A percentile compares a stretch with the other conserved stretches of the same genome.
phyloP scores from a whole-genome alignment of 2,113 vertebrate species.

The Pluvialis apricaria region DNA sequence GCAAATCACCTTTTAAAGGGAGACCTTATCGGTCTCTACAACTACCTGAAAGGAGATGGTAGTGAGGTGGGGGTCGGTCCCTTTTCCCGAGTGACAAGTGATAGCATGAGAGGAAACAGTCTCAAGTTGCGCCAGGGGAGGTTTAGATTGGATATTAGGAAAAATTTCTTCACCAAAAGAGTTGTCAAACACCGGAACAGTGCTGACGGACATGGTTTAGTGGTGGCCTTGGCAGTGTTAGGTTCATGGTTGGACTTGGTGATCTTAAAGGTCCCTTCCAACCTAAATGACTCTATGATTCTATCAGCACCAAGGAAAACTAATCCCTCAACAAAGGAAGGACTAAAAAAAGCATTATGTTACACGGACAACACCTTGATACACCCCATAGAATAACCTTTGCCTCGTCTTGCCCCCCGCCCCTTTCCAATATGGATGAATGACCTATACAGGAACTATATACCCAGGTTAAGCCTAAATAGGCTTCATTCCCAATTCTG shows the following conservation, averaged over 20 bases:
- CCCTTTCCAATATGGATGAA: not conserved
- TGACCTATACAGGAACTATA: not conserved
- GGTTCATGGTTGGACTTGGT: not conserved
- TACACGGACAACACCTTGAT: not conserved
- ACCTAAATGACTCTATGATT: not conserved
- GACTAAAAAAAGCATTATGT: not conserved
- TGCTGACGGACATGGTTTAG: not conserved
- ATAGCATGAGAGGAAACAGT: not conserved
- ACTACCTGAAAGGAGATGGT: not conserved
- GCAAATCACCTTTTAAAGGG: not conserved
- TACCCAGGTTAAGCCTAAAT: not conserved
- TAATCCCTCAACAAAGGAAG: not conserved
- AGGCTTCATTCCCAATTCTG: not conserved
- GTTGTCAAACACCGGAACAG: not conserved
- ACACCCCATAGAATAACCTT: not conserved
- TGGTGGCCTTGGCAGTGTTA: not conserved
- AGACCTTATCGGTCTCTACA: not conserved
- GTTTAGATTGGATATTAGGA: not conserved
- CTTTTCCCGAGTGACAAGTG: not conserved
- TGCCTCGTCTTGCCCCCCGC: not conserved
- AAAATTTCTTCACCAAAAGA: not conserved
- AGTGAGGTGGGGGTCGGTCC: fast-evolving
- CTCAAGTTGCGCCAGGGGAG: not conserved
- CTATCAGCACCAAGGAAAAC: not conserved
- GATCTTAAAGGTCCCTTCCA: not conserved